Base-by-base conservation (phyloP, 2,113 vertebrate species). In the Eupsittula cactorum region DNA sequence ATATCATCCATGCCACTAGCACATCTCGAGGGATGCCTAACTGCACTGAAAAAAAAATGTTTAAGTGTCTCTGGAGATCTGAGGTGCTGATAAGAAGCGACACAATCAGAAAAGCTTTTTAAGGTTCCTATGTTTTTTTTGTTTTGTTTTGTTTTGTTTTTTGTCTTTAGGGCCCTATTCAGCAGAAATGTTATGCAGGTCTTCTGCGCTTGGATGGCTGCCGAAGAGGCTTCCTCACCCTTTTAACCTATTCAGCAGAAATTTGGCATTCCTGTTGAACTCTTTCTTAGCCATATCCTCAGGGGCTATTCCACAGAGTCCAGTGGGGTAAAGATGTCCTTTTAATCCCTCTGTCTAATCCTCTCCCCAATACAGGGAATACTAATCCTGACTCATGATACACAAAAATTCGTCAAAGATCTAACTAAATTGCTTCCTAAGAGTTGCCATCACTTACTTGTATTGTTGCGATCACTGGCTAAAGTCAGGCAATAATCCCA, bases 181-280 rank as follows among this genome's bases (percentile, higher is more conserved):
- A 96, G 91, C 97, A 97, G 97, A 95, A 97, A 97, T 97, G 97
- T 97, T 97, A 97, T 96, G 94, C 97, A 87, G 97, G 97, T 97
- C 95, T 97, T 97, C 97, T 97, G 96, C 96, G 94, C 95, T 97
- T 97, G 96, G 97, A 97, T 97, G 97, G 95, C 97, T 97, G 97
- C 97, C 97, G 97, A 97, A 97, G 97, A 97, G 97, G 97, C 92
- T 97, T 97, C 97, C 97, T 97, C 97, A 97, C 97, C 94, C 96
- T 97, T 97, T 97, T 97, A 97, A 97, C 96, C 97, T 97, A 97
- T 97, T 97, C 97, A 97, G 97, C 97, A 97, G 97, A 97, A 97
- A 97, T 97, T 95, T 97, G 97, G 97, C 97, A 97, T 97, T 97
- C 96, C 97, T 97, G 97, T 97, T 97, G 96, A 97, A 94, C 97